phyloP scores from a whole-genome alignment of 2,113 vertebrate genomes.

The Lophura nycthemera region DNA sequence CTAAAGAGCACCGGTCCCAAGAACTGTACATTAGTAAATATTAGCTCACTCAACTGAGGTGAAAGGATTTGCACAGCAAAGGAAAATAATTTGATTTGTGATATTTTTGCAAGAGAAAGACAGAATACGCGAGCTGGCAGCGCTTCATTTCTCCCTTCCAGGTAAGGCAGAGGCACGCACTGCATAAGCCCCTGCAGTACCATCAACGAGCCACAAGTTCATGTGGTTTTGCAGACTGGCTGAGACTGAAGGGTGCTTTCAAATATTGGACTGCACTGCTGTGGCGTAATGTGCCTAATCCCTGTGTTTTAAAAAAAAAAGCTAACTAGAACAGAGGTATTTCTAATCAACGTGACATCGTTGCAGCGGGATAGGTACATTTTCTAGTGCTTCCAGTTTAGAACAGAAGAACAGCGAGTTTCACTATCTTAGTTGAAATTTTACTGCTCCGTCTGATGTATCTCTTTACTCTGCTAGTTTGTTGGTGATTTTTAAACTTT shows the following conservation, averaged over 20 bases:
- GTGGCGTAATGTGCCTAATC: background rate
- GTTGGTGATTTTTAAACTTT: background rate
- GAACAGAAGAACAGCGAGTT: background rate
- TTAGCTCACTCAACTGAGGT: background rate
- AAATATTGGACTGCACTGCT: background rate
- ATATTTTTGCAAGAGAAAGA: background rate
- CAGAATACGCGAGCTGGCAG: background rate
- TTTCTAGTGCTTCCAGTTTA: background rate
- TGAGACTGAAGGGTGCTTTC: background rate
- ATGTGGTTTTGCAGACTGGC: background rate
- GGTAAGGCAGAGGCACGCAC: background rate
- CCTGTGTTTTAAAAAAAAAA: background rate
- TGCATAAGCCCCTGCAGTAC: background rate
- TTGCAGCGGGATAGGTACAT: background rate
- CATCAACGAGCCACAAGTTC: background rate
- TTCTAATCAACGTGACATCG: background rate
- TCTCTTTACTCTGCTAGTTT: background rate
- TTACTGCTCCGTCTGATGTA: background rate
- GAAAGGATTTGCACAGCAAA: constrained; percentile 6
- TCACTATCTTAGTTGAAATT: background rate
- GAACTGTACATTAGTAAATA: background rate
- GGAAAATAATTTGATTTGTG: background rate
- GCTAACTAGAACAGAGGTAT: background rate
- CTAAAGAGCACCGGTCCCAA: too few relatives aligned
- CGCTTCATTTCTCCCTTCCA: background rate